Conservation (phyloP, 1,140 invertebrate species). For the Habropoda laboriosa region DNA sequence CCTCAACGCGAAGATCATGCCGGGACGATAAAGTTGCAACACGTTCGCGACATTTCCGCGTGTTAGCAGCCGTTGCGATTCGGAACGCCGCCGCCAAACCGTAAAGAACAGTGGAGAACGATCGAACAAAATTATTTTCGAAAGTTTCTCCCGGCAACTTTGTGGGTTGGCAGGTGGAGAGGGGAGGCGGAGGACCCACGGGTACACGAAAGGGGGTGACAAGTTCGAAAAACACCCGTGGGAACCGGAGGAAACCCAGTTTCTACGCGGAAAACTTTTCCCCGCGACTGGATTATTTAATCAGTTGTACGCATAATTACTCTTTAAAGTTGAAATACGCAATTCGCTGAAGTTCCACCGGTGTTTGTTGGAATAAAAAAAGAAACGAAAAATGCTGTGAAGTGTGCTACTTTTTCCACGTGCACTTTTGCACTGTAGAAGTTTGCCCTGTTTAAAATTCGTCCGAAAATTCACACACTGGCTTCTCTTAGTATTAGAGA, state of each 20-base stretch:
- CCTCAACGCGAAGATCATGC: not conserved
- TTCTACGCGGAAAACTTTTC: conserved; percentile 45
- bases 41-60: not conserved
- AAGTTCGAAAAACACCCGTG: conserved; percentile 49
- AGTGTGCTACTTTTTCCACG: not conserved
- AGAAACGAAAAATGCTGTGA: not conserved
- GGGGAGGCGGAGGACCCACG: conserved; percentile 3
- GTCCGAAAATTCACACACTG: no score
- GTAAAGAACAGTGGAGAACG: conserved; percentile 8
- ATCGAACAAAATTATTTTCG: conserved; percentile 55
- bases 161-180: not conserved
- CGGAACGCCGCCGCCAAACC: no score
- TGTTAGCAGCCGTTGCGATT: not conserved
- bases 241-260: conserved; percentile 19
- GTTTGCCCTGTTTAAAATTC: not conserved
- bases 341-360: not conserved
- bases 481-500: no score
- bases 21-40: not conserved
- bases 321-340: conserved; percentile 30
- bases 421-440: not conserved
- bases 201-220: conserved; percentile 31
- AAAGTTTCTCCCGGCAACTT: conserved; percentile 38
- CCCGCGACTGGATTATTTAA: conserved; percentile 58
- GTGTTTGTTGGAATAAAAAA: no score
- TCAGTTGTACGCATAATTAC: conserved; percentile 46